A percentile compares a stretch with the other conserved stretches of the same genome.
phyloP scores from a whole-genome alignment of 2,888 invertebrate species.

The Pycnomerus fuliginosus region DNA sequence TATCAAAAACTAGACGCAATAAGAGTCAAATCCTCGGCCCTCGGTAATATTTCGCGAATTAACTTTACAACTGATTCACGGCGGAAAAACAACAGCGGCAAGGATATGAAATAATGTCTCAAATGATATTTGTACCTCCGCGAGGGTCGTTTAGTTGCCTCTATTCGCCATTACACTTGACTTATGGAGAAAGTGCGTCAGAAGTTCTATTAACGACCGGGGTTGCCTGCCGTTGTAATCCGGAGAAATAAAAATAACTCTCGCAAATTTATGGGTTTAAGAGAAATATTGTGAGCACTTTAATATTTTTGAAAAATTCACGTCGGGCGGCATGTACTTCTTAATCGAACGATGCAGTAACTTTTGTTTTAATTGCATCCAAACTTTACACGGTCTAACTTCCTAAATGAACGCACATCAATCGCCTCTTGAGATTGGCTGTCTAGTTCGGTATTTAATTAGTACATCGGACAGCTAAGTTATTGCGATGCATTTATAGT shows the following conservation, averaged over 20 bases:
- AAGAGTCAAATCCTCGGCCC: constrained; percentile 6
- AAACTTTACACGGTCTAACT: no score
- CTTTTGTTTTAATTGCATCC: no score
- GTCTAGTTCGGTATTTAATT: no score
- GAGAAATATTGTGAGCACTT: constrained; percentile 33
- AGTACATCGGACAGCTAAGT: no score
- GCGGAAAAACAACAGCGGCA: constrained; percentile 6
- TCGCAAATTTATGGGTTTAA: constrained; percentile 29
- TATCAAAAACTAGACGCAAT: constrained; percentile 19
- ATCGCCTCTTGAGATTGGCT: no score
- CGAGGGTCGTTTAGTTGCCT: constrained; percentile 19
- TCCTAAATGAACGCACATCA: no score
- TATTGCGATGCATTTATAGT: no score
- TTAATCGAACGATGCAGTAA: no score
- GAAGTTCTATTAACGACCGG: constrained; percentile 47
- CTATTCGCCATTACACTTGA: constrained; percentile 25
- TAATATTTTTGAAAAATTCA: no score
- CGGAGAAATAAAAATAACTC: constrained; percentile 33
- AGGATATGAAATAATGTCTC: constrained; percentile 12
- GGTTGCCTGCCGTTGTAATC: constrained; percentile 38
- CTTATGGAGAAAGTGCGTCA: constrained; percentile 44
- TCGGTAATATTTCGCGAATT: constrained; percentile 10
- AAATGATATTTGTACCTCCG: constrained; percentile 18
- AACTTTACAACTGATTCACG: constrained; percentile 13
- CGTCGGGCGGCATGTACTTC: no score